These are phyloP conservation scores for Drosophila prolongata DNA, from an alignment of 2,888 invertebrate species.

Conservation along the genomic window DNA sequence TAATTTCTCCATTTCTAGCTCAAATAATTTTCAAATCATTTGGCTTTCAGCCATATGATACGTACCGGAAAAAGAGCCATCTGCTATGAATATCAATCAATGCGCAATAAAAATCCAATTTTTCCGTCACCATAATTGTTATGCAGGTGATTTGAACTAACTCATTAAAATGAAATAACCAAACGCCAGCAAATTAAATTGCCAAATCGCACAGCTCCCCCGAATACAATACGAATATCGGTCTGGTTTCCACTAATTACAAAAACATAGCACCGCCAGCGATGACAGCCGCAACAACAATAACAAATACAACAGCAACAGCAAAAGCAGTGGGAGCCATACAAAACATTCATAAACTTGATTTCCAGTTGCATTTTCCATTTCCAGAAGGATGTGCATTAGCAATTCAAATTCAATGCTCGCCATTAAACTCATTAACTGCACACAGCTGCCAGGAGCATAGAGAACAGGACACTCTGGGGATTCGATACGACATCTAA, in stretches of 20 bases:
- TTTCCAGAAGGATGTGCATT: constrained; percentile 67
- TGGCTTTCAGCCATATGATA: background rate
- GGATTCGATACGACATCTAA: constrained; percentile 20
- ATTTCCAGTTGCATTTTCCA: constrained; percentile 71
- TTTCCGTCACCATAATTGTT: constrained; percentile 38
- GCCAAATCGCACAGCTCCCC: constrained; percentile 25
- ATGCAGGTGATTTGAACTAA: constrained; percentile 37
- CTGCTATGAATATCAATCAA: constrained; percentile 32
- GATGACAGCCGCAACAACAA: constrained; percentile 6
- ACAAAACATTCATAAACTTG: constrained; percentile 52
- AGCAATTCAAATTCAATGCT: constrained; percentile 78
- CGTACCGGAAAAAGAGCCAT: constrained; percentile 17
- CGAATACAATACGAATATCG: constrained; percentile 23
- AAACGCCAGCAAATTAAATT: constrained; percentile 37
- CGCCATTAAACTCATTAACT: constrained; percentile 80
- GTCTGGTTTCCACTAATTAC: constrained; percentile 36
- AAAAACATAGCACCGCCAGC: constrained; percentile 30
- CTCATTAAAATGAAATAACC: constrained; percentile 47
- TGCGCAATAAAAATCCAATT: constrained; percentile 32
- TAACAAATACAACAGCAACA: background rate
- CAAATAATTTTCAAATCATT: constrained; percentile 10
- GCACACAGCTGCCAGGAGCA: constrained; percentile 61
- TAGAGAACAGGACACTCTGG: constrained; percentile 17
- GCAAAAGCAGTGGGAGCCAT: constrained; percentile 1
- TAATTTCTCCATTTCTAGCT: constrained; percentile 8